A percentile compares a stretch with the other conserved stretches of the same genome.
Evolutionary conservation across 2,113 vertebrate genomes (phyloP).

Genomic region (Hippocampus mohnikei): DNA sequence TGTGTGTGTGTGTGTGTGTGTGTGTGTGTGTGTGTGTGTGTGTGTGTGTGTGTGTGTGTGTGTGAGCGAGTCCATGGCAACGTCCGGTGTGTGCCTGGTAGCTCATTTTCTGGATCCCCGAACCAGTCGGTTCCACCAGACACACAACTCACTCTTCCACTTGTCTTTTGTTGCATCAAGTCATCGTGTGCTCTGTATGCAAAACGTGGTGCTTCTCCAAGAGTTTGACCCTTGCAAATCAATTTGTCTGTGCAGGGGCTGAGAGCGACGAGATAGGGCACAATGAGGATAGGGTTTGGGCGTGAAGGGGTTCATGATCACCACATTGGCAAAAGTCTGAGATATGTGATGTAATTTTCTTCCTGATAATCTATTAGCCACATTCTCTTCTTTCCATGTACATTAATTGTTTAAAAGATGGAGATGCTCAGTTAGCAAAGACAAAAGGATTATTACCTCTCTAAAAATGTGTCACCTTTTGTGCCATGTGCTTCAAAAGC

Average conservation of each 20-base stretch:
- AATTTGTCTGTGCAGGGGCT: conserved; percentile 86
- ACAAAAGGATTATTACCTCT: not conserved
- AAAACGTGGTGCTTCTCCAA: conserved; percentile 70
- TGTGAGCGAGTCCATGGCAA: conserved; percentile 1
- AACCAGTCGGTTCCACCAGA: conserved; percentile 74
- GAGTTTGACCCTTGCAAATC: conserved; percentile 91
- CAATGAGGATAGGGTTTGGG: conserved; percentile 40
- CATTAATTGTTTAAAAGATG: conserved; percentile 10
- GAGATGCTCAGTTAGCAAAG: not conserved
- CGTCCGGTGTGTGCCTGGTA: conserved; percentile 22
- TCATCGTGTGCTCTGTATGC: conserved; percentile 82
- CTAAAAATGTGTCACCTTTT: not conserved
- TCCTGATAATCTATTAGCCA: conserved; percentile 19
- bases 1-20: conserved; percentile 30
- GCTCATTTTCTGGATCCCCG: conserved; percentile 79
- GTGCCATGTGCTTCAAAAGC: not conserved
- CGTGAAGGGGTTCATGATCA: conserved; percentile 10
- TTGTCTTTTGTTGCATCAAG: conserved; percentile 78
- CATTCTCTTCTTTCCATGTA: conserved; percentile 8
- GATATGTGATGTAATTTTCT: conserved; percentile 27
- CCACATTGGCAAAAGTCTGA: conserved; percentile 30
- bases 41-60: conserved; percentile 18
- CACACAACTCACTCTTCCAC: conserved; percentile 12
- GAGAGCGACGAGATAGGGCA: conserved; percentile 69
- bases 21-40: conserved; percentile 16